phyloP scores from a whole-genome alignment of 2,113 vertebrate genomes.

The Ctenomys sociabilis region DNA sequence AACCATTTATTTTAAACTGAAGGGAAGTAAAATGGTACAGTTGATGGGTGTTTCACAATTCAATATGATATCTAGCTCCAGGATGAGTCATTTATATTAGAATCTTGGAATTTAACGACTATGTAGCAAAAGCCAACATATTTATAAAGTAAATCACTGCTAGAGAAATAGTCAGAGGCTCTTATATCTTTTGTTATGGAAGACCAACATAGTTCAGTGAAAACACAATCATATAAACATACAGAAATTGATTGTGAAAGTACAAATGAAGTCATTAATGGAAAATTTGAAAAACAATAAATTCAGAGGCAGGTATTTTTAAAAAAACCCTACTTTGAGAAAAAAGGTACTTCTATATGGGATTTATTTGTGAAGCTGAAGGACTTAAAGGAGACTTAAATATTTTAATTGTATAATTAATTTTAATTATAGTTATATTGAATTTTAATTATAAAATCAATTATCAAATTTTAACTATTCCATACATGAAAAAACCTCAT shows the following conservation, averaged over 20 bases:
- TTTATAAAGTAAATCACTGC: background rate
- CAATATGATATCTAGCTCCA: background rate
- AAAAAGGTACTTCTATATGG: background rate
- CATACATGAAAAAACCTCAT: too few species aligned
- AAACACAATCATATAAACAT: background rate
- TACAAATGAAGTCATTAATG: slow-evolving; percentile 14
- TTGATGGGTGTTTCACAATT: background rate
- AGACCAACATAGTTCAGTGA: slow-evolving; percentile 32
- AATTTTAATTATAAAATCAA: too few species aligned
- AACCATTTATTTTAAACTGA: slow-evolving; percentile 35
- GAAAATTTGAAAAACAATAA: slow-evolving; percentile 45
- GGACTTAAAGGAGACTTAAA: background rate
- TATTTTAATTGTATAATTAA: slow-evolving; percentile 3
- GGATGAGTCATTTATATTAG: slow-evolving; percentile 13
- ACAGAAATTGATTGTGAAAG: background rate
- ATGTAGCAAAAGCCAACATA: background rate
- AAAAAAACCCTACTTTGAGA: background rate
- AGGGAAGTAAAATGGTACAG: background rate
- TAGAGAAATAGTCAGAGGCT: background rate
- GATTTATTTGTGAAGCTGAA: slow-evolving; percentile 27
- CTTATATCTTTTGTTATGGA: background rate
- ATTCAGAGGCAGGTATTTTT: background rate
- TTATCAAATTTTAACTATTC: too few species aligned
- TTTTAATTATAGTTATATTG: too few species aligned
- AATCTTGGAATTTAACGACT: background rate